phyloP scores from a whole-genome alignment of 2,113 vertebrate species.

The Oreotrochilus melanogaster region DNA sequence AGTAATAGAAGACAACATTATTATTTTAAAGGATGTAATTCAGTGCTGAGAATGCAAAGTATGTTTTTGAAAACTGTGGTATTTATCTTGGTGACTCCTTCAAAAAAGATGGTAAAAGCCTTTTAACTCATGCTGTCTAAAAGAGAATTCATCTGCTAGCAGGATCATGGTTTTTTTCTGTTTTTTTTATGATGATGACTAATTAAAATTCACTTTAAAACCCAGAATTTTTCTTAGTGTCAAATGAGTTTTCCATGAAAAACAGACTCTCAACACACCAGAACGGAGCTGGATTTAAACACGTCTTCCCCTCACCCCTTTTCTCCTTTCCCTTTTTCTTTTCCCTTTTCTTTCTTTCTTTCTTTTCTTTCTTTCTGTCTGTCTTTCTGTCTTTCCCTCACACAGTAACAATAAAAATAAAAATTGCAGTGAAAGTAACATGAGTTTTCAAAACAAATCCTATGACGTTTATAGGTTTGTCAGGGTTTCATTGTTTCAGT shows the following conservation, averaged over 20 bases:
- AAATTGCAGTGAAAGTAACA: not conserved
- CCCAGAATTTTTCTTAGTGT: not conserved
- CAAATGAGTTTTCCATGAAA: slow-evolving; percentile 45
- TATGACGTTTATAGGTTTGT: not conserved
- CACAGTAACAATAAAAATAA: not conserved
- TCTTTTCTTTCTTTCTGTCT: not conserved
- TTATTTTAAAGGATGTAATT: not conserved
- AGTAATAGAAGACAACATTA: not conserved
- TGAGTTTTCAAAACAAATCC: not conserved
- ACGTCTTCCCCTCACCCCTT: not conserved
- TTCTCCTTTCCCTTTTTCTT: not conserved
- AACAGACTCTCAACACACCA: slow-evolving; percentile 23
- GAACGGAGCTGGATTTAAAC: slow-evolving; percentile 38
- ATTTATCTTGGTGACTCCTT: not conserved
- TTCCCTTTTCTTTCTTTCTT: not conserved
- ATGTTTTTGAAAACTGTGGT: not conserved
- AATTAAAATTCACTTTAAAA: not conserved
- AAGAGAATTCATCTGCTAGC: not conserved
- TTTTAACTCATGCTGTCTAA: not conserved
- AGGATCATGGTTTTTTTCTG: not conserved
- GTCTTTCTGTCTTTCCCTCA: not conserved
- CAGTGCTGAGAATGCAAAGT: not conserved
- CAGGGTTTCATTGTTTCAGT: not conserved
- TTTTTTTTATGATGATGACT: not conserved
- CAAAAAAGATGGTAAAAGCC: not conserved